These are phyloP conservation scores for Mus minutoides DNA, from an alignment of 2,797 vertebrate genomes.

Conservation along the genomic window DNA sequence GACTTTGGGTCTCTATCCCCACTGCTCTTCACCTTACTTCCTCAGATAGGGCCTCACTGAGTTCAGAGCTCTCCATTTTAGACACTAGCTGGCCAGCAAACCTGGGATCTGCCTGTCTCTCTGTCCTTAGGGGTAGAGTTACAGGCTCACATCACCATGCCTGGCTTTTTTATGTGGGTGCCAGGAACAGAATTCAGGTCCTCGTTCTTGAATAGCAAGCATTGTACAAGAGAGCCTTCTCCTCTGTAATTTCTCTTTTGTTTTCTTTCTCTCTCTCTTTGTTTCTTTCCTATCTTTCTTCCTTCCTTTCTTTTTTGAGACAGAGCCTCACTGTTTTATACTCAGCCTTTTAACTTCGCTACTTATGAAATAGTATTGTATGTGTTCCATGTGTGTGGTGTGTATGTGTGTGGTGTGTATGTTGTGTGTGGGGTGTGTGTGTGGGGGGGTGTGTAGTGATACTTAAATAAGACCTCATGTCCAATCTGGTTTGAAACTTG, in stretches of 20 bases:
- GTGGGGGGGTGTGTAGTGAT: not conserved
- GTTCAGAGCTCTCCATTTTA: not conserved
- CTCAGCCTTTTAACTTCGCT: slow-evolving; percentile 42
- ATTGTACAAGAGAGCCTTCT: not conserved
- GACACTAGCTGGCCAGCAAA: not conserved
- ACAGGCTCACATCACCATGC: not conserved
- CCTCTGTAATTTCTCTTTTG: too few species aligned
- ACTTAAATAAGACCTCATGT: not conserved
- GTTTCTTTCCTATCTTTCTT: too few species aligned
- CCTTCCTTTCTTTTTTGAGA: not conserved
- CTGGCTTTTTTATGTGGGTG: not conserved
- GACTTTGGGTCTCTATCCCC: not conserved
- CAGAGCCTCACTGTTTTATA: not conserved
- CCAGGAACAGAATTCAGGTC: not conserved
- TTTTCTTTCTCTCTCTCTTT: not conserved
- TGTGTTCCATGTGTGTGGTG: too few species aligned
- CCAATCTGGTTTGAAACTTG: not conserved
- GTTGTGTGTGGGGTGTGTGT: too few species aligned
- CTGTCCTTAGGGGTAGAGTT: not conserved
- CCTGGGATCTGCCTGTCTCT: not conserved
- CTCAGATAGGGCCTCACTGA: not conserved
- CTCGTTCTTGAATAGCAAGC: not conserved
- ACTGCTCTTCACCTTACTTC: not conserved
- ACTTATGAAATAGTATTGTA: not conserved
- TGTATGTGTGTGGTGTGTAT: too few species aligned